A percentile compares a stretch with the other conserved stretches of the same genome.
These are phyloP conservation scores for Gobius niger DNA, from an alignment of 2,113 vertebrate species.

Conservation along the genomic window DNA sequence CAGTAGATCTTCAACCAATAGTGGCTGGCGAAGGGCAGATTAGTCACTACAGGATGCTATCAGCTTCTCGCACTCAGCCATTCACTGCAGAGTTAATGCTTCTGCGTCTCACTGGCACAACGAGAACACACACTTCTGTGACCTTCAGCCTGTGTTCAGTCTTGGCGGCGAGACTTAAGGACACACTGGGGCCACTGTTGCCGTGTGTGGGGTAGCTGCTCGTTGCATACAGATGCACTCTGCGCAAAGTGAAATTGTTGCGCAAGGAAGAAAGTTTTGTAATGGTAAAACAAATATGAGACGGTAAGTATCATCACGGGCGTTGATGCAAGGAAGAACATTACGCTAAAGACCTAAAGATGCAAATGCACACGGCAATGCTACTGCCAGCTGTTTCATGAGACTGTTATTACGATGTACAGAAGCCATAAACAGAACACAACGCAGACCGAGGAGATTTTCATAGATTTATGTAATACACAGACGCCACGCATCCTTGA, in stretches of 20 bases:
- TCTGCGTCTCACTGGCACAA: constrained; percentile 36
- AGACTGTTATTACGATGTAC: constrained; percentile 10
- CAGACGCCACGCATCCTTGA: neutral
- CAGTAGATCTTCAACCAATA: no score
- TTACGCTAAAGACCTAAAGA: neutral
- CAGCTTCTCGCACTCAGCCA: constrained; percentile 49
- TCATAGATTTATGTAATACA: constrained; percentile 22
- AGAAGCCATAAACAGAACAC: constrained; percentile 15
- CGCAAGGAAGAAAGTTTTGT: no score
- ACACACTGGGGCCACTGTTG: constrained; percentile 36
- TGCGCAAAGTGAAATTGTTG: constrained; percentile 5
- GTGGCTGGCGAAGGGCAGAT: no score
- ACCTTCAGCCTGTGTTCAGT: constrained; percentile 38
- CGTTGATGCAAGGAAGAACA: constrained; percentile 6
- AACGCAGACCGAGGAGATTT: constrained; percentile 25
- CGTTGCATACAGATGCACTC: constrained; percentile 52
- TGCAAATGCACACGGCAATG: constrained; percentile 14
- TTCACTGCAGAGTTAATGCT: constrained; percentile 45
- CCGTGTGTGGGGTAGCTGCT: constrained; percentile 25
- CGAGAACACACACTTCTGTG: constrained; percentile 31
- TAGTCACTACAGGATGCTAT: constrained; percentile 40
- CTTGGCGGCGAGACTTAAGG: constrained; percentile 33
- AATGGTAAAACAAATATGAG: no score
- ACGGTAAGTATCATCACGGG: no score
- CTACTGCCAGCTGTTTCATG: constrained; percentile 30